Base-by-base conservation (phyloP, 2,888 invertebrate species). In the Drosophila dives region DNA sequence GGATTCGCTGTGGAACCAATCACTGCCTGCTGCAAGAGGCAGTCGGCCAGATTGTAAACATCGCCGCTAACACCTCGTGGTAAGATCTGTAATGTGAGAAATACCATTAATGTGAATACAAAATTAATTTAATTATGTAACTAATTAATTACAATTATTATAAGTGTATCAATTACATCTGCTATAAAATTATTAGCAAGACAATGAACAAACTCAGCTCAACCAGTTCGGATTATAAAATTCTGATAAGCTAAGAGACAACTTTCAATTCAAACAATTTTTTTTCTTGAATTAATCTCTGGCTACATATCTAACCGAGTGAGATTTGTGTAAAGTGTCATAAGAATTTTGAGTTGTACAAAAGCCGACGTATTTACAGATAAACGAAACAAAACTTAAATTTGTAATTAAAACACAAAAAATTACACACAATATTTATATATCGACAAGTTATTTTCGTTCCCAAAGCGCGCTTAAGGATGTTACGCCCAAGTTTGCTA, bases 51-150 rank as follows among this genome's bases (percentile, higher is more conserved):
- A 93, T 97, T 97, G 92, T 97, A 97, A n/a, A 97, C 96, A 94
- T 97, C 97, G n/a, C 97, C 97, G 91, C 97, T 97, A 2, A 97
- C 97, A n/a, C 97, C 97, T 91, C 97, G 94, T 1, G 97, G 97
- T 71, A 97, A 93, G 79, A 96, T 95, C 95, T 95, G 80, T 10
- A 83, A 86, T 20, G 23, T 26, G 26, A 40, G 8, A 23, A 23
- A 15, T 15, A 15, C 11, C 5, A 40, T n/a, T 10, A 42, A 42
- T n/a, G n/a, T 8, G n/a, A 26, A 26, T 17, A 17, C n/a, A 42
- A 17, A 12, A 17, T 4, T 2, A 12, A n/a, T 33, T 20, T 7
- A 12, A 3, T 20, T 12, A 12, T 20, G 20, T 7, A 20, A 45
- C 12, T 12, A 45, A 23, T 20, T 20, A 20, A 7, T 12, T 12